Evolutionary conservation across 2,888 invertebrate genomes (phyloP), one percentile per base, ranked within the genome.

Genomic region (Yponomeuta malinellus): DNA sequence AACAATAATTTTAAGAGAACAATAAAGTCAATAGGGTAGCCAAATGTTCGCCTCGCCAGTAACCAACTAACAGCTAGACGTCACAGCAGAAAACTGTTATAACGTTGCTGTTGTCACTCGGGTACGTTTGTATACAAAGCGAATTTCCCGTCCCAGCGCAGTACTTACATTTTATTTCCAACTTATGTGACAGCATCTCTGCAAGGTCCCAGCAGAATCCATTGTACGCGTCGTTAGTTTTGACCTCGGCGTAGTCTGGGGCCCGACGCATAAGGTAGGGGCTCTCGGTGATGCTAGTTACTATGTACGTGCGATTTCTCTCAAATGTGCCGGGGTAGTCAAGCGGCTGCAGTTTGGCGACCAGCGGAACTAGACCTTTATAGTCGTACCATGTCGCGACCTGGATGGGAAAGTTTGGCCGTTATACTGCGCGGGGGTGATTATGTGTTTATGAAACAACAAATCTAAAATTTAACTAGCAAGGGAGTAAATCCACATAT

Each of bases 191-290:
- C 72, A 98, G 94, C 79, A 97, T 93, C 81, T 96, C 95, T 5
- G 97, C 96, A 70, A 98, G 93, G 83, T 98, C 98, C 79, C 97
- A 96, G 88, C 98, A 98, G 86, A 97, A 98, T 70, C 98, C 98
- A 83, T 95, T 96, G 83, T 95, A 97, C 68, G 95, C 94, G 76
- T 96, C 96, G 81, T 96, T 96, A 71, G 95, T 94, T 66, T 90
- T 89, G 64, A 94, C 84, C 70, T 93, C 92, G 78, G 95, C 94
- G 29, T 94, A 95, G 73, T 95, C 95, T 2, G 94, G 93, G 72
- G 94, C 95, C 76, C 93, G 94, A 73, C 94, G 87, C 95, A 96
- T 97, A 74, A 97, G 95, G 81, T 97, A 98, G 0, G 98, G 98
- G 74, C 97, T 95, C 83, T 98, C 97, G 82, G 96, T 93, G 75